Percentiles rank a stretch among this genome's conserved stretches.
These are phyloP conservation scores for Protaetia brevitarsis DNA, from an alignment of 1,140 invertebrate species.

Conservation along the genomic window DNA sequence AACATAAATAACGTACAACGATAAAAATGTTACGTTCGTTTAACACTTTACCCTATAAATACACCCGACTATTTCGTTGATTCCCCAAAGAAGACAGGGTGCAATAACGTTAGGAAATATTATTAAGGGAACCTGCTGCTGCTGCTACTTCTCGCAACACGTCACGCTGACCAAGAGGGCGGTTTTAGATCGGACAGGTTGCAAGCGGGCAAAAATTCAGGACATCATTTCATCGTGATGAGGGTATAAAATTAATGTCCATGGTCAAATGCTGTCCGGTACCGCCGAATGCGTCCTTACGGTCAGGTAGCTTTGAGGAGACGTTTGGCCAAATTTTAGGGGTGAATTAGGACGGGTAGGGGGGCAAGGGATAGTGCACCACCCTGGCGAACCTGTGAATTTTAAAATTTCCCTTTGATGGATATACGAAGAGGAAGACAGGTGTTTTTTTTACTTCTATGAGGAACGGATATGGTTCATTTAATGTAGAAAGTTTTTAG, in stretches of 20 bases:
- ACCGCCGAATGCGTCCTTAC: slow-evolving; percentile 27
- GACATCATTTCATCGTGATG: slow-evolving; percentile 41
- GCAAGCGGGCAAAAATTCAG: slow-evolving; percentile 42
- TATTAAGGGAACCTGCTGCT: not conserved
- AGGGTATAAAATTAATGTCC: slow-evolving; percentile 43
- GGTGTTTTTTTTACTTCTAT: slow-evolving; percentile 37
- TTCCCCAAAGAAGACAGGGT: not conserved
- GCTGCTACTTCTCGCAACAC: not conserved
- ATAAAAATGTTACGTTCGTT: slow-evolving; percentile 10
- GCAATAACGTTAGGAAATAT: not conserved
- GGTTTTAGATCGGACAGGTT: slow-evolving; percentile 40
- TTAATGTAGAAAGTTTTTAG: not conserved
- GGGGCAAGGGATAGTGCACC: slow-evolving; percentile 26
- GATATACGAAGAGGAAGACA: slow-evolving; percentile 29
- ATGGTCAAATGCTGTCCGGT: slow-evolving; percentile 29
- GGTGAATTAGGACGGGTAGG: slow-evolving; percentile 29
- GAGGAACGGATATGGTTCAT: slow-evolving; percentile 30
- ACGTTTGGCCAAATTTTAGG: slow-evolving; percentile 32
- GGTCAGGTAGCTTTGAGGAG: not conserved
- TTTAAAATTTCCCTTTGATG: slow-evolving; percentile 34
- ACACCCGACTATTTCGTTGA: not conserved
- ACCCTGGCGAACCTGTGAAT: slow-evolving; percentile 35
- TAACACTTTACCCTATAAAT: slow-evolving; percentile 15
- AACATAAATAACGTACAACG: slow-evolving; percentile 8
- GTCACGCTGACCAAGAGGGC: slow-evolving; percentile 37